Percentiles rank a stretch among this genome's conserved stretches.
Conservation (phyloP, 2,888 invertebrate genomes). For the Ornithoptera priamus region DNA sequence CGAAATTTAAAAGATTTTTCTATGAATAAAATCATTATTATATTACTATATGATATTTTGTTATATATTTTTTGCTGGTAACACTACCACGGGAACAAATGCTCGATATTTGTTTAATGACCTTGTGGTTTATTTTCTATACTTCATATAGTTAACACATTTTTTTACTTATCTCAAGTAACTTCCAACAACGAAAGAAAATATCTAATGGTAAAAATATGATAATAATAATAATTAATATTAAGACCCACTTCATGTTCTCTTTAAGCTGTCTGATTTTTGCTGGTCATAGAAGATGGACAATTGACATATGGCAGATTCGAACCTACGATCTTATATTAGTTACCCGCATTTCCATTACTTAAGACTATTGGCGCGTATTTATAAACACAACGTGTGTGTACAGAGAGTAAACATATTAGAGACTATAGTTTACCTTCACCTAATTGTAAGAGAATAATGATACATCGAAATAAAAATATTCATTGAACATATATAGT, state of each 20-base stretch:
- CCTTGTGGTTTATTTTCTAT: too few relatives aligned
- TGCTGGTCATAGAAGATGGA: neutral
- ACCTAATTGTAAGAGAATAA: neutral
- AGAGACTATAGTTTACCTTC: neutral
- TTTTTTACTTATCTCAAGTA: too few relatives aligned
- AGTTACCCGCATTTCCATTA: neutral
- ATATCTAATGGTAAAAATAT: too few relatives aligned
- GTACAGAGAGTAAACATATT: neutral
- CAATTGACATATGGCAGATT: neutral
- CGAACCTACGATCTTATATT: neutral
- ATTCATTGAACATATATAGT: constrained; percentile 13
- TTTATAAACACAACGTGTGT: neutral
- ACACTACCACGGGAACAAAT: too few relatives aligned
- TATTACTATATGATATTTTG: too few relatives aligned
- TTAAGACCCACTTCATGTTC: neutral
- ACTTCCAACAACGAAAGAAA: too few relatives aligned
- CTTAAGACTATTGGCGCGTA: neutral
- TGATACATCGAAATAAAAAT: constrained; percentile 15
- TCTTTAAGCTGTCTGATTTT: neutral
- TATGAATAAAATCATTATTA: too few relatives aligned
- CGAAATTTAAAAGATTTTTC: too few relatives aligned
- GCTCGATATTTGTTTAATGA: too few relatives aligned
- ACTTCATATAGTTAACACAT: too few relatives aligned
- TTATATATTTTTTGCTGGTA: too few relatives aligned
- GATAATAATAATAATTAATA: too few relatives aligned